Evolutionary conservation across 92 coral and sea anemone species (phyloP).

Genomic region (Hydrozoanthus gracilis): DNA sequence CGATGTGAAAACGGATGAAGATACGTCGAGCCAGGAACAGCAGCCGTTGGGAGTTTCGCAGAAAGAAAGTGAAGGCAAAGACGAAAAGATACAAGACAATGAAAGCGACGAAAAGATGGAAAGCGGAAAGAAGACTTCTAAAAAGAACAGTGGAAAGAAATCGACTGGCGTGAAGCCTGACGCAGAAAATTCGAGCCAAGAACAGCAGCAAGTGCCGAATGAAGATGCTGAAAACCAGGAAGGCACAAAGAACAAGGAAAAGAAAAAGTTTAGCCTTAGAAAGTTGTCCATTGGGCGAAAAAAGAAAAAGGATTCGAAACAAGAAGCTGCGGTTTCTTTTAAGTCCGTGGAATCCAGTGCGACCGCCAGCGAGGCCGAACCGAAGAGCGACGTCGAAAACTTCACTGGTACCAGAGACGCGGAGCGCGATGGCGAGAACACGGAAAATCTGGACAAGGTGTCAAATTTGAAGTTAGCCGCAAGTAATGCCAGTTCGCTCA

Average conservation of each 20-base stretch:
- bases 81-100: not conserved
- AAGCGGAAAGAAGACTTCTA: too few relatives aligned
- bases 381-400: not conserved
- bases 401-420: constrained; percentile 24
- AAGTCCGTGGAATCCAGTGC: constrained; percentile 3
- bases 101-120: too few relatives aligned
- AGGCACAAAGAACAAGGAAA: not conserved
- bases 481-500: constrained; percentile 15
- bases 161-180: too few relatives aligned
- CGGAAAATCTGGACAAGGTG: not conserved
- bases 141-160: too few relatives aligned
- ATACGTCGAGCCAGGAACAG: too few relatives aligned
- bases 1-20: too few relatives aligned
- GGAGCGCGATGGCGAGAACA: too few relatives aligned
- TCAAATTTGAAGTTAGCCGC: too few relatives aligned
- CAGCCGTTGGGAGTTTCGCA: too few relatives aligned
- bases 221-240: not conserved
- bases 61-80: too few relatives aligned
- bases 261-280: constrained; percentile 38
- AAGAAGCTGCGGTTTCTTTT: not conserved
- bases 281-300: constrained; percentile 14
- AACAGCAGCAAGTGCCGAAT: too few relatives aligned
- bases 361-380: not conserved
- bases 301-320: constrained; percentile 8
- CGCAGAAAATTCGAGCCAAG: too few relatives aligned